Evolutionary conservation across 2,797 vertebrate genomes (phyloP).

Genomic region (Neosalanx taihuensis): DNA sequence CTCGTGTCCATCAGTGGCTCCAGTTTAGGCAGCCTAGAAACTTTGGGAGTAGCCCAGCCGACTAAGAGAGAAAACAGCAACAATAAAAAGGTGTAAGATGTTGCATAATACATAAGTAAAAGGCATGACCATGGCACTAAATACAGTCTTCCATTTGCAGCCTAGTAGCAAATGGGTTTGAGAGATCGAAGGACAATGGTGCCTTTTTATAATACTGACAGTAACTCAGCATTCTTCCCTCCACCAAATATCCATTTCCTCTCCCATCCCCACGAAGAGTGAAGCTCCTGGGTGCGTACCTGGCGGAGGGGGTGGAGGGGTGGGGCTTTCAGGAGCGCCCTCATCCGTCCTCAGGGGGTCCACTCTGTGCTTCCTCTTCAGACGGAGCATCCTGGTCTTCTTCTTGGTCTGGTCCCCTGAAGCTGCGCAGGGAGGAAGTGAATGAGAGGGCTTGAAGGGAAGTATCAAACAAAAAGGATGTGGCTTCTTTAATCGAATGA

Average conservation of each 20-base stretch:
- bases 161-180: not conserved
- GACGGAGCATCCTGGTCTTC: slow-evolving; percentile 83
- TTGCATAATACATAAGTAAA: not conserved
- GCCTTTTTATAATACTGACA: too few relatives aligned
- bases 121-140: not conserved
- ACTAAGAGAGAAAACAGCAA: slow-evolving; percentile 73
- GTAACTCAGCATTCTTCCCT: not conserved
- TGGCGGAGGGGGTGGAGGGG: slow-evolving; percentile 74
- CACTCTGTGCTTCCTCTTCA: slow-evolving; percentile 89
- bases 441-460: not conserved
- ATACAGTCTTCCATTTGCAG: not conserved
- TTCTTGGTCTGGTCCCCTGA: slow-evolving; percentile 79
- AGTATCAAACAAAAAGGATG: not conserved
- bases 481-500: too few relatives aligned
- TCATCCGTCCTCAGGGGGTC: slow-evolving; percentile 86
- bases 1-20: slow-evolving; percentile 88
- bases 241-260: too few relatives aligned
- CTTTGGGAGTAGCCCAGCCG: slow-evolving; percentile 95
- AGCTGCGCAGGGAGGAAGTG: slow-evolving; percentile 21
- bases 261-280: not conserved
- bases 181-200: too few relatives aligned
- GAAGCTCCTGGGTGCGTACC: slow-evolving; percentile 63
- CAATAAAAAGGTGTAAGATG: too few relatives aligned
- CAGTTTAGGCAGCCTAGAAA: slow-evolving; percentile 92
- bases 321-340: slow-evolving; percentile 69